Conservation (phyloP, 2,888 invertebrate genomes). For the Isoperla grammatica region DNA sequence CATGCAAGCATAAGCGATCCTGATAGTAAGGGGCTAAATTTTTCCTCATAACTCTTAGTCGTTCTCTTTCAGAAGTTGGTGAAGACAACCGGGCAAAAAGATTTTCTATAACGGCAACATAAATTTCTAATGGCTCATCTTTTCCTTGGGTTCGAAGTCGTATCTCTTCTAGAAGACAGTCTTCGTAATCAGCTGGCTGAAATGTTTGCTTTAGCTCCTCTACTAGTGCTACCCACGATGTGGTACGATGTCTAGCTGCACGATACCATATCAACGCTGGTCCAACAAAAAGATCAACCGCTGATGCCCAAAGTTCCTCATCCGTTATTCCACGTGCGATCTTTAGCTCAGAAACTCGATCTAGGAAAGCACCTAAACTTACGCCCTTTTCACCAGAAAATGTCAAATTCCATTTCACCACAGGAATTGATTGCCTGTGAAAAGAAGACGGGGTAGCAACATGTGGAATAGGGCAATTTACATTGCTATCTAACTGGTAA, state of each 20-base stretch:
- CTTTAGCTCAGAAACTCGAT: conserved; percentile 32
- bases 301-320: conserved; percentile 28
- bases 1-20: conserved; percentile 15
- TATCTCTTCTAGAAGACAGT: conserved; percentile 29
- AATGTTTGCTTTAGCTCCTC: conserved; percentile 25
- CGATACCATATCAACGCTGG: conserved; percentile 36
- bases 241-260: conserved; percentile 31
- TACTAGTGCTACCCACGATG: conserved; percentile 25
- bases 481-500: too few species aligned
- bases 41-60: conserved; percentile 24
- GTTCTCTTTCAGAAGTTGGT: conserved; percentile 21
- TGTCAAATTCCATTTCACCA: conserved; percentile 23
- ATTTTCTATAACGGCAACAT: conserved; percentile 32
- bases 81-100: conserved; percentile 25
- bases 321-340: conserved; percentile 24
- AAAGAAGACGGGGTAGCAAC: too few species aligned
- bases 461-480: too few species aligned
- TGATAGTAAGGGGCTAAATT: conserved; percentile 25
- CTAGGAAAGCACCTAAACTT: conserved; percentile 27
- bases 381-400: conserved; percentile 26
- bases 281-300: conserved; percentile 32
- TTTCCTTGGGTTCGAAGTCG: conserved; percentile 33
- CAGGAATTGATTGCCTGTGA: too few species aligned
- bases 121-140: conserved; percentile 33
- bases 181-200: conserved; percentile 32